Conservation (phyloP, 2,888 invertebrate genomes). For the Pandemis corylana region DNA sequence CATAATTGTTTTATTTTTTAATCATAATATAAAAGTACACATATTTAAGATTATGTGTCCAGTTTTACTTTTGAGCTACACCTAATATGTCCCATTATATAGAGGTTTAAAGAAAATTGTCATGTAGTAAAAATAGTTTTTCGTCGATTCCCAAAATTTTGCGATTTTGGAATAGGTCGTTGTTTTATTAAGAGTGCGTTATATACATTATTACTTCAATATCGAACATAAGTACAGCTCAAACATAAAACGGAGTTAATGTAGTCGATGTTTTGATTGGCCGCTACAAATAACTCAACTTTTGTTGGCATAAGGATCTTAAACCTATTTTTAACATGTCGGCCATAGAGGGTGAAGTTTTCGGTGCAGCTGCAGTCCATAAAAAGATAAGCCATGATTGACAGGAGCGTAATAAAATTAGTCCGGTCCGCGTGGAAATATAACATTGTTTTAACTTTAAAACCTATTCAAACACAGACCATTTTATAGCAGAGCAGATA, state of each 20-base stretch:
- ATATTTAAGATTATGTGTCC: too few relatives aligned
- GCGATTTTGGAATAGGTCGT: too few relatives aligned
- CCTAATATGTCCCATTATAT: too few relatives aligned
- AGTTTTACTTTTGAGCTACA: too few relatives aligned
- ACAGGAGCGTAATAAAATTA: constrained; percentile 32
- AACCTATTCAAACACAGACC: neutral
- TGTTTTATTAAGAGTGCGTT: too few relatives aligned
- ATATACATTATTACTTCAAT: neutral
- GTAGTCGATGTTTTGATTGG: constrained; percentile 23
- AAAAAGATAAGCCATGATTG: constrained; percentile 41
- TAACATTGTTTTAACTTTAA: constrained; percentile 18
- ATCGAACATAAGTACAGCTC: neutral
- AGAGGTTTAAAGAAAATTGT: too few relatives aligned
- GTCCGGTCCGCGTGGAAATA: constrained; percentile 9
- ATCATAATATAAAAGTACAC: too few relatives aligned
- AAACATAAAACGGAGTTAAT: constrained; percentile 5
- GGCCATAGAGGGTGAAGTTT: constrained; percentile 35
- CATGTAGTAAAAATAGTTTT: too few relatives aligned
- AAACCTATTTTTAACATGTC: constrained; percentile 35
- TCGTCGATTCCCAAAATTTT: too few relatives aligned
- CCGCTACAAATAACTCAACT: constrained; percentile 9
- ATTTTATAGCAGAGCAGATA: neutral
- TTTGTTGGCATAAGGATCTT: constrained; percentile 25
- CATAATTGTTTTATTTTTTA: too few relatives aligned
- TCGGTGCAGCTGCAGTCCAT: constrained; percentile 39